Evolutionary conservation across 1,140 invertebrate species (phyloP).

Genomic region (Drosophila melanica): DNA sequence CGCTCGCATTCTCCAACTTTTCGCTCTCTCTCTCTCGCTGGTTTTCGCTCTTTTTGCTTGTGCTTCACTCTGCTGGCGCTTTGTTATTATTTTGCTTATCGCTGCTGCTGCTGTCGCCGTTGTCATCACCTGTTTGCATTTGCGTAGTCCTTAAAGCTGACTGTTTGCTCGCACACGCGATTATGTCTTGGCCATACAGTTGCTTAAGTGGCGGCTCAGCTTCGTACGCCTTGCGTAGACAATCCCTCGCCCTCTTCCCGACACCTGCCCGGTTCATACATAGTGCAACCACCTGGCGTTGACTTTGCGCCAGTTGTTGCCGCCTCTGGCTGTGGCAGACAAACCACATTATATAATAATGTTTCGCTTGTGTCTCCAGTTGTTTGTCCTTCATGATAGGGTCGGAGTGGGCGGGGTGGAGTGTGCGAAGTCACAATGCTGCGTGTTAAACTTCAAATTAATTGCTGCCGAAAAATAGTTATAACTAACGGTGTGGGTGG

Average conservation of each 20-base stretch:
- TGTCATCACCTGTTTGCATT: slow-evolving; percentile 83
- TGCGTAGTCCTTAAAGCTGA: slow-evolving; percentile 73
- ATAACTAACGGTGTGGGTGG: slow-evolving; percentile 29
- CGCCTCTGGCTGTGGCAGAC: slow-evolving; percentile 8
- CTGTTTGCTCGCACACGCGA: slow-evolving; percentile 35
- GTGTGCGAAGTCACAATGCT: slow-evolving; percentile 24
- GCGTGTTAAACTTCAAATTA: slow-evolving; percentile 75
- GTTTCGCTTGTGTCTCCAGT: slow-evolving; percentile 32
- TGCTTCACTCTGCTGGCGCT: slow-evolving; percentile 47
- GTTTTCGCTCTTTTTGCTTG: slow-evolving; percentile 47
- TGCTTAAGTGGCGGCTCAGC: slow-evolving; percentile 36
- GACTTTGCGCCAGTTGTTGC: slow-evolving; percentile 26
- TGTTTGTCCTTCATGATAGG: background rate
- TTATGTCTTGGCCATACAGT: slow-evolving; percentile 50
- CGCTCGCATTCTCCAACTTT: background rate
- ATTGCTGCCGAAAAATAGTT: slow-evolving; percentile 73
- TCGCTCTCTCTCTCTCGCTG: slow-evolving; percentile 6
- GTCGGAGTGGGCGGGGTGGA: background rate
- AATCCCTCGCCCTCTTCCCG: background rate
- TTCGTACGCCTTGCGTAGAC: slow-evolving; percentile 20
- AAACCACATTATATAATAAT: slow-evolving; percentile 67
- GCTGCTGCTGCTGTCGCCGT: slow-evolving; percentile 39
- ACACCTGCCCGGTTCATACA: background rate
- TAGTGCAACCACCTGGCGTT: slow-evolving; percentile 17
- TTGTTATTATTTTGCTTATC: slow-evolving; percentile 82